A percentile compares a stretch with the other conserved stretches of the same genome.
phyloP scores from a whole-genome alignment of 2,888 invertebrate genomes.

The Campaea margaritaria region DNA sequence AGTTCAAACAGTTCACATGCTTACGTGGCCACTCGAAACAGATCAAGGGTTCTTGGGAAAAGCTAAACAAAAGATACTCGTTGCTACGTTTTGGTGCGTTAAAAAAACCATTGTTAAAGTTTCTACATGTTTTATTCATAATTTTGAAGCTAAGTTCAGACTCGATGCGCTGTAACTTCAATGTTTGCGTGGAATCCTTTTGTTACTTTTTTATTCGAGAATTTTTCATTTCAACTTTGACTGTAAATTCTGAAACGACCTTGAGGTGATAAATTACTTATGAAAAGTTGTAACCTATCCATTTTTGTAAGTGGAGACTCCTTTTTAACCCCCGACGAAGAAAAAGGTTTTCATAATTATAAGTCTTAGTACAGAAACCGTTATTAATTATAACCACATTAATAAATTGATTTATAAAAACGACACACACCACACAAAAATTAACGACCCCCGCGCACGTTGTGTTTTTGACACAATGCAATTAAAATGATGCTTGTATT shows the following conservation, averaged over 20 bases:
- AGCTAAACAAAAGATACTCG: conserved; percentile 22
- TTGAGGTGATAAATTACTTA: no score
- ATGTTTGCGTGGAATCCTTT: conserved; percentile 20
- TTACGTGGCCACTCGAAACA: conserved; percentile 15
- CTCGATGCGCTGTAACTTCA: conserved; percentile 19
- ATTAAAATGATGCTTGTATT: conserved; percentile 4
- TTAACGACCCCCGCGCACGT: no score
- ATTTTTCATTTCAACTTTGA: no score
- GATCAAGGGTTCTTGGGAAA: conserved; percentile 16
- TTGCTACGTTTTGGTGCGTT: conserved; percentile 9
- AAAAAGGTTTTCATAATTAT: no score
- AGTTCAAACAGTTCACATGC: conserved; percentile 16
- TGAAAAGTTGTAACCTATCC: no score
- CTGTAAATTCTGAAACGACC: no score
- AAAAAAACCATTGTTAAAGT: conserved; percentile 21
- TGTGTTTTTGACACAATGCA: conserved; percentile 13
- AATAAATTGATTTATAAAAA: no score
- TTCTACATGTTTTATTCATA: conserved; percentile 21
- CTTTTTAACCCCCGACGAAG: no score
- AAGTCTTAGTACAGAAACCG: no score
- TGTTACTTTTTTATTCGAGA: background rate
- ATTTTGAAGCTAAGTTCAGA: conserved; percentile 15
- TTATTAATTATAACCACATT: no score
- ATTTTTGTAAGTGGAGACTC: no score
- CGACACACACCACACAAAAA: no score